These are phyloP conservation scores for Polyergus mexicanus DNA, from an alignment of 1,140 invertebrate species.

Conservation along the genomic window DNA sequence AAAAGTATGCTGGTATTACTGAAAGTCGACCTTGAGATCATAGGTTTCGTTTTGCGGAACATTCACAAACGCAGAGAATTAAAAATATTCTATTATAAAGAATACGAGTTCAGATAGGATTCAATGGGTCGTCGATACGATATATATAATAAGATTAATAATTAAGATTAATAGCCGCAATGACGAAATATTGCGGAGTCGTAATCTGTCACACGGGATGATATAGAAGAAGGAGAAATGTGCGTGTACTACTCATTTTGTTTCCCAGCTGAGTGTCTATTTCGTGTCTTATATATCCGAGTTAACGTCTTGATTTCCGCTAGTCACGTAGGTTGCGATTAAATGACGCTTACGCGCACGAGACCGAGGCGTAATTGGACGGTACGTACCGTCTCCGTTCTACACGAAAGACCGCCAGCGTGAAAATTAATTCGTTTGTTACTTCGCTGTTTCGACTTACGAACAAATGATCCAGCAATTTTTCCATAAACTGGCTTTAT, in stretches of 20 bases:
- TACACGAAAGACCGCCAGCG: constrained; percentile 20
- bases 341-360: constrained; percentile 62
- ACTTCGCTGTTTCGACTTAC: constrained; percentile 26
- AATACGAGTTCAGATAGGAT: not conserved
- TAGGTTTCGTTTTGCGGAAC: not conserved
- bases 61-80: not conserved
- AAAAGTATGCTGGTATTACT: not conserved
- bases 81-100: not conserved
- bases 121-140: not conserved
- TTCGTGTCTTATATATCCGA: constrained; percentile 54
- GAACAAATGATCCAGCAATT: not conserved
- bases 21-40: not conserved
- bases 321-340: constrained; percentile 70
- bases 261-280: constrained; percentile 48
- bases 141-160: not conserved
- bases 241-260: constrained; percentile 40
- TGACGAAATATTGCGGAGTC: constrained; percentile 25
- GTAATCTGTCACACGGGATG: constrained; percentile 22
- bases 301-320: constrained; percentile 68
- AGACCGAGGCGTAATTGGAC: constrained; percentile 63
- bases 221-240: constrained; percentile 40
- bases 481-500: not conserved
- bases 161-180: constrained; percentile 9
- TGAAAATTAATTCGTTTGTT: constrained; percentile 67
- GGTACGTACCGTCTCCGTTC: constrained; percentile 54